Conservation (phyloP, 2,888 invertebrate species). For the Tenthredo notha region DNA sequence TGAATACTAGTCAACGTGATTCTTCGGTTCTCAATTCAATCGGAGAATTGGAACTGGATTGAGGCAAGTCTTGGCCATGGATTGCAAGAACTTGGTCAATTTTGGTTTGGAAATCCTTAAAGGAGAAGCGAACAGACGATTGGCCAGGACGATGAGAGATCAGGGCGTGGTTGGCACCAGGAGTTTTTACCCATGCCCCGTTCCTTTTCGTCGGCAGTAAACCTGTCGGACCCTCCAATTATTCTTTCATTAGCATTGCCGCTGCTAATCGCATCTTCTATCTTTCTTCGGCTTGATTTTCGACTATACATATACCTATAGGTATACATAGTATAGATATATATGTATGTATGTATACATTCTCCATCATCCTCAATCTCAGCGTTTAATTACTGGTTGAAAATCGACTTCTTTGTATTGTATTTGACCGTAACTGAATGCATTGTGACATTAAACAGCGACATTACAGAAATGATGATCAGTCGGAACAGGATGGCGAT, state of each 20-base stretch:
- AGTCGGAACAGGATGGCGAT: background rate
- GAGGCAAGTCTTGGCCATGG: background rate
- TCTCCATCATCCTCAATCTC: background rate
- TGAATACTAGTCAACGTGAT: background rate
- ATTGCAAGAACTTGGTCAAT: background rate
- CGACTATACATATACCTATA: background rate
- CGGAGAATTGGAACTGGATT: background rate
- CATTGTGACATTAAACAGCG: background rate
- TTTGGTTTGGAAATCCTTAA: background rate
- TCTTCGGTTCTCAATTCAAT: background rate
- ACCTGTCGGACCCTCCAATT: constrained; percentile 73
- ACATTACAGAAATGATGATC: background rate
- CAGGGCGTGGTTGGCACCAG: constrained; percentile 71
- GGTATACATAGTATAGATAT: no score
- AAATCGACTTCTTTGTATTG: background rate
- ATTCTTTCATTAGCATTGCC: constrained; percentile 74
- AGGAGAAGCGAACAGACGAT: background rate
- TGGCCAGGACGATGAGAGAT: constrained; percentile 55
- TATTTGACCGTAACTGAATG: background rate
- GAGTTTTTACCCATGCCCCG: constrained; percentile 62
- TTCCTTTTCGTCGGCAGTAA: constrained; percentile 63
- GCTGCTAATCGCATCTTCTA: constrained; percentile 66
- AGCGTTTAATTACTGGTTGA: background rate
- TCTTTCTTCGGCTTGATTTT: background rate
- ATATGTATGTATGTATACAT: background rate